phyloP scores from a whole-genome alignment of 2,113 vertebrate species.

The Hippocampus barbouri region DNA sequence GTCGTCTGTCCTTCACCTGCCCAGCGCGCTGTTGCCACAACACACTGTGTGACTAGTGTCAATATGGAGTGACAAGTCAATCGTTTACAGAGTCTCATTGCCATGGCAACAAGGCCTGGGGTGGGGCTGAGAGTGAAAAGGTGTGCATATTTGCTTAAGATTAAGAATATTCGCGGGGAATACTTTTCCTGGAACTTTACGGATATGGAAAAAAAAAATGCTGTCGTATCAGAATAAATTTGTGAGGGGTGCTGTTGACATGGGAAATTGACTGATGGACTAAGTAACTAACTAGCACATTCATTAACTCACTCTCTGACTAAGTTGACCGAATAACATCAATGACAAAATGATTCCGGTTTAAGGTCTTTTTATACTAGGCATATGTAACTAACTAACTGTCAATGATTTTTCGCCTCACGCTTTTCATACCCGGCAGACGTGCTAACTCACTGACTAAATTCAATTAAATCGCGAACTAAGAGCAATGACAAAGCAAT shows the following conservation, averaged over 20 bases:
- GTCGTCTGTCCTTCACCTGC: not conserved
- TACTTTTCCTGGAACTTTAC: not conserved
- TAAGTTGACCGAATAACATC: no score
- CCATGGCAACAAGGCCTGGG: not conserved
- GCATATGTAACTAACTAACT: not conserved
- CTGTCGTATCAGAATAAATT: not conserved
- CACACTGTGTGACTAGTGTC: conserved; percentile 49
- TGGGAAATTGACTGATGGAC: no score
- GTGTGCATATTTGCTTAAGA: not conserved
- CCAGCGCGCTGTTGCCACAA: conserved; percentile 41
- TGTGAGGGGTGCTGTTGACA: not conserved
- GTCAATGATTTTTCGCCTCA: not conserved
- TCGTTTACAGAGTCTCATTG: not conserved
- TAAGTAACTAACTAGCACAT: no score
- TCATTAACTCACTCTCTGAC: no score
- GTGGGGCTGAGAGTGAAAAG: not conserved
- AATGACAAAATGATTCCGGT: no score
- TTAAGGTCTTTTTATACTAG: no score
- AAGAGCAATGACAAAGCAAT: not conserved
- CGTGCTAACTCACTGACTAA: not conserved
- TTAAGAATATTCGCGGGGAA: not conserved
- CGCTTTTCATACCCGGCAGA: not conserved
- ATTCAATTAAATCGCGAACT: not conserved
- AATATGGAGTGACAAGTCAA: not conserved
- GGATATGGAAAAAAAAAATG: no score